Evolutionary conservation across 1,140 invertebrate species (phyloP), one percentile per base, ranked within the genome.

Genomic region (Meteorus sp.): DNA sequence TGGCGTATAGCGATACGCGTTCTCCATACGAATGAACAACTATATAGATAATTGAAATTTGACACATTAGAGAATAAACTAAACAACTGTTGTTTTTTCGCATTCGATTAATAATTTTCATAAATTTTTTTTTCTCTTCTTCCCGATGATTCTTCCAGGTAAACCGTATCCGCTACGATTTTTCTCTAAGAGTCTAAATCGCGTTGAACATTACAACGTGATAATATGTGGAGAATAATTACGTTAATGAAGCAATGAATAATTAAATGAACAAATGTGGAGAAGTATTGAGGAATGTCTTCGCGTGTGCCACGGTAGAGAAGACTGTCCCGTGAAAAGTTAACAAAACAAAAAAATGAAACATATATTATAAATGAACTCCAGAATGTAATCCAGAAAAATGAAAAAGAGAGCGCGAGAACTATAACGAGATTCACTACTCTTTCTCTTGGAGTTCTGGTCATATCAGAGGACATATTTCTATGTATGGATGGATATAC

Each of bases 71-170:
- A 39, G 15, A 39, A 39, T n/a, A 39, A 39, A 39, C 8, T n/a
- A 4, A 52, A 23, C 20, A 52, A 27, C 15, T n/a, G 5, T 52
- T 35, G 19, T 15, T 22, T 20, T 9, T 33, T 29, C 33, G 35
- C 9, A 20, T 41, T 1, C 8, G 13, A 53, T 20, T 19, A 11
- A 35, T 20, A 6, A 7, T 39, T 54, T 53, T 41, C 41, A 17
- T 8, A 47, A 51, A 65, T 66, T 66, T 64, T 58, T 52, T 63
- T 50, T 66, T 71, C 62, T 66, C 66, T 70, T 69, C 71, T 50
- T 68, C 71, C 59, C 66, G 63, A 74, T 77, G 65, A 74, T 59
- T 70, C 66, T 74, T 72, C 68, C 74, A 76, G 73, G 72, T 76
- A 75, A 73, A 60, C 65, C 64, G 69, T 71, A 70, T 69, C 60